Conservation (phyloP, 2,888 invertebrate genomes). For the Drosophila nr. fundita region DNA sequence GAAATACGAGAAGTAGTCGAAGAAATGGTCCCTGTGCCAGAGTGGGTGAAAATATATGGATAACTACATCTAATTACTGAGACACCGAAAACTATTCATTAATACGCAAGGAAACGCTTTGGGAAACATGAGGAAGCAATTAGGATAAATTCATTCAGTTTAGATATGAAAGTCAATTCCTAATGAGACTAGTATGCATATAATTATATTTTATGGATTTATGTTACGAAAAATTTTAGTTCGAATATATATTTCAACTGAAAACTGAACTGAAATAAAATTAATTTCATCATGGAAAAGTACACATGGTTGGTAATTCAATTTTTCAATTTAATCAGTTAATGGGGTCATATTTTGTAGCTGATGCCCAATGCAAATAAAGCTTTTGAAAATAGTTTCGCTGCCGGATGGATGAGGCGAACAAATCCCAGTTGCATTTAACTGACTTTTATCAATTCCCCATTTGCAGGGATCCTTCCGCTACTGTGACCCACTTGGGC, state of each 20-base stretch:
- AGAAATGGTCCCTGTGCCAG: neutral
- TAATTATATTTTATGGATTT: neutral
- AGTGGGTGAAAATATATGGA: neutral
- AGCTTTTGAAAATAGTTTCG: slow-evolving; percentile 8
- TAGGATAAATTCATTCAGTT: neutral
- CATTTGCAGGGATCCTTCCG: slow-evolving; percentile 28
- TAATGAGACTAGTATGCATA: neutral
- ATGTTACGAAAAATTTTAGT: too few species aligned
- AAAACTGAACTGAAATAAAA: neutral
- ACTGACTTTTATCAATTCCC: slow-evolving; percentile 45
- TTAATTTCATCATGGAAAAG: neutral
- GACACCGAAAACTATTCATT: slow-evolving; percentile 3
- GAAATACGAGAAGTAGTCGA: neutral
- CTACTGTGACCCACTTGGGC: slow-evolving; percentile 44
- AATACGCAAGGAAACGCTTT: neutral
- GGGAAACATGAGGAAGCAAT: neutral
- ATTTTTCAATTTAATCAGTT: slow-evolving; percentile 4
- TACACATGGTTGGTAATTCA: neutral
- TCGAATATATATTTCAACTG: neutral
- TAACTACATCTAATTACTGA: neutral
- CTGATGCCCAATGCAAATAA: slow-evolving; percentile 10
- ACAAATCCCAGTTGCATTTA: slow-evolving; percentile 22
- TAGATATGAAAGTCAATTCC: neutral
- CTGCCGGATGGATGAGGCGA: slow-evolving; percentile 1
- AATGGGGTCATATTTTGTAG: slow-evolving; percentile 1